Evolutionary conservation across 2,113 vertebrate species (phyloP).

Genomic region (Myocastor coypus): DNA sequence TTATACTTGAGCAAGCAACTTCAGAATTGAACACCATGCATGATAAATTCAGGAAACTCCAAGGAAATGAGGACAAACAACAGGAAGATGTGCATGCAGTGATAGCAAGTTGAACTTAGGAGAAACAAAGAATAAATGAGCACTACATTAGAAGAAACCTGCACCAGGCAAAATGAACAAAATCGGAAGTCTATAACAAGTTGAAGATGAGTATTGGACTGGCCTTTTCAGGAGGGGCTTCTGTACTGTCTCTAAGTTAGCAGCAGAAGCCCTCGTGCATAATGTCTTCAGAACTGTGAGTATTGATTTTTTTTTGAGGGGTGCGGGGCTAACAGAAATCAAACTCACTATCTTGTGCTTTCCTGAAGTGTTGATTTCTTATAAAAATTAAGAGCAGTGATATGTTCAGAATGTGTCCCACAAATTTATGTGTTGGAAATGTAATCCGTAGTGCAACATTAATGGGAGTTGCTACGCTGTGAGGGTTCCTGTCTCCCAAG

Average conservation of each 20-base stretch:
- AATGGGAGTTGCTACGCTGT: neutral
- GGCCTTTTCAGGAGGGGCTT: slow-evolving; percentile 92
- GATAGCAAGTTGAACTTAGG: neutral
- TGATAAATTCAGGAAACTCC: neutral
- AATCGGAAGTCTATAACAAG: slow-evolving; percentile 87
- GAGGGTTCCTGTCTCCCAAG: neutral
- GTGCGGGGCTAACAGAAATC: no score
- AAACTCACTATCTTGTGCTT: no score
- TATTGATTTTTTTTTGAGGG: slow-evolving; percentile 80
- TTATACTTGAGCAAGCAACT: slow-evolving; percentile 1
- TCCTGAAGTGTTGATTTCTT: no score
- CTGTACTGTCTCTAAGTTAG: slow-evolving; percentile 91
- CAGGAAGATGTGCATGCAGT: neutral
- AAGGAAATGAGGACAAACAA: slow-evolving; percentile 16
- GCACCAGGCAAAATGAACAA: neutral
- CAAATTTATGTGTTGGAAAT: no score
- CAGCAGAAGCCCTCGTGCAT: slow-evolving; percentile 91
- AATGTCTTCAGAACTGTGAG: slow-evolving; percentile 89
- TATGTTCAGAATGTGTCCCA: no score
- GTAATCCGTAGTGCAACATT: neutral
- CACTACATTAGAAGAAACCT: neutral
- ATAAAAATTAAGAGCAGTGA: no score
- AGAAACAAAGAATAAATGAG: neutral
- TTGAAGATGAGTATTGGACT: slow-evolving; percentile 94
- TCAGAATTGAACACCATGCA: neutral